Conservation (phyloP, 2,888 invertebrate genomes). For the Ferrisia virgata region DNA sequence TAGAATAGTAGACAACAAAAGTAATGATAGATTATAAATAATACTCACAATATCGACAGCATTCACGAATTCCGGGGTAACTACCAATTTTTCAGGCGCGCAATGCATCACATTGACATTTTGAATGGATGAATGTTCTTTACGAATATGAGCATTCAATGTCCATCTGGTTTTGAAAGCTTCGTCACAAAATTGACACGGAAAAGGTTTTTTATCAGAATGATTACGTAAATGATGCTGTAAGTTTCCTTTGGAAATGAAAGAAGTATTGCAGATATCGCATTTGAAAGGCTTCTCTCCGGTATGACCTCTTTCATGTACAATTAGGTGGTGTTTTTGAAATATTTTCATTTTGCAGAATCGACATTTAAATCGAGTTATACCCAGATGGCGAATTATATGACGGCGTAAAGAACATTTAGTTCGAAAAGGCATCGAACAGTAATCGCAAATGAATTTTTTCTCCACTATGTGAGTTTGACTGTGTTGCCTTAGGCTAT, state of each 20-base stretch:
- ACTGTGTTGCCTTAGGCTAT: background rate
- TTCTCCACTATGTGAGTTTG: background rate
- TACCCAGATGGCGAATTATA: conserved; percentile 25
- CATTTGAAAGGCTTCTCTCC: conserved; percentile 31
- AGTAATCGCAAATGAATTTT: conserved; percentile 17
- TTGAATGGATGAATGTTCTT: background rate
- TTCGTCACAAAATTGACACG: background rate
- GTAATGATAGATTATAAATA: background rate
- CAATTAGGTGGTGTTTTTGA: conserved; percentile 7
- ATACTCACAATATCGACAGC: background rate
- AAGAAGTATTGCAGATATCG: conserved; percentile 20
- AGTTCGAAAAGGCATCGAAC: background rate
- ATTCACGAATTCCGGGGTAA: background rate
- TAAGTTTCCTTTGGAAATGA: conserved; percentile 17
- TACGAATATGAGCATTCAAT: conserved; percentile 28
- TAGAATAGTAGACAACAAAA: background rate
- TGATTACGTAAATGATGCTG: conserved; percentile 23
- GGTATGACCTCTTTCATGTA: conserved; percentile 27
- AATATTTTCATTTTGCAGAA: conserved; percentile 37
- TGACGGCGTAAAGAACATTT: conserved; percentile 34
- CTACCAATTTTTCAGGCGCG: background rate
- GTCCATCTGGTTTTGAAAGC: conserved; percentile 14
- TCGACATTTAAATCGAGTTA: conserved; percentile 14
- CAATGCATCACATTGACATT: background rate
- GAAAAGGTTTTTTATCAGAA: background rate